Base-by-base conservation (phyloP, 2,888 invertebrate genomes). In the Caenorhabditis imperialis region DNA sequence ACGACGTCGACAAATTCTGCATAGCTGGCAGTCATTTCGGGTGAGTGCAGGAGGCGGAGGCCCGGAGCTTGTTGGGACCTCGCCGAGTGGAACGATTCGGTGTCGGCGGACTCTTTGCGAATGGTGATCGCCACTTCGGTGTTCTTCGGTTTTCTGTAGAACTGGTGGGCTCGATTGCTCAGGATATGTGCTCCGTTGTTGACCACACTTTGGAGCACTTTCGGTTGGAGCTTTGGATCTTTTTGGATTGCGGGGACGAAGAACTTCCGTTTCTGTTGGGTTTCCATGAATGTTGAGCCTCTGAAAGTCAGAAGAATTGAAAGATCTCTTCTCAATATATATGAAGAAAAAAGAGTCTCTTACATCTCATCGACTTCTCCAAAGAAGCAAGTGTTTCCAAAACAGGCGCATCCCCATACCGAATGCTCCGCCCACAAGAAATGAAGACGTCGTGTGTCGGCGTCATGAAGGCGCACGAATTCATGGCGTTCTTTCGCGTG, bases 351-450 rank as follows among this genome's bases (percentile, higher is more conserved):
- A 12, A n/a, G n/a, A n/a, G n/a, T n/a, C n/a, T n/a, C 50, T 40
- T 25, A 81, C 81, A 81, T 71, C 7, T 60, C 65, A 86, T 92
- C 92, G 89, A 96, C 96, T 60, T 92, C 92, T 2, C 96, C 98
- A 88, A 98, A 98, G 90, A 99, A 99, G 12, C 91, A 91, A 88
- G 96, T 96, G 0, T 96, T 96, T 2, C 98, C 98, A 30, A 93
- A 93, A 88, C 98, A 99, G 0, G 97, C 98, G 88, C 98, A 99
- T n/a, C 70, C 79, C 53, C 88, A 89, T 47, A 89, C 89, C 81
- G 93, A 92, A 18, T 91, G 90, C 0, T 93, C 92, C 4, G 55
- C 72, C 53, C 97, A 98, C 25, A 99, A 89, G 88, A 99, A 98
- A 94, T 95, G 96, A 35, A 99, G 90, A 65, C 96, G 92, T 87